A percentile compares a stretch with the other conserved stretches of the same genome.
These are phyloP conservation scores for Drosophila parvula DNA, from an alignment of 1,140 invertebrate species.

Conservation along the genomic window DNA sequence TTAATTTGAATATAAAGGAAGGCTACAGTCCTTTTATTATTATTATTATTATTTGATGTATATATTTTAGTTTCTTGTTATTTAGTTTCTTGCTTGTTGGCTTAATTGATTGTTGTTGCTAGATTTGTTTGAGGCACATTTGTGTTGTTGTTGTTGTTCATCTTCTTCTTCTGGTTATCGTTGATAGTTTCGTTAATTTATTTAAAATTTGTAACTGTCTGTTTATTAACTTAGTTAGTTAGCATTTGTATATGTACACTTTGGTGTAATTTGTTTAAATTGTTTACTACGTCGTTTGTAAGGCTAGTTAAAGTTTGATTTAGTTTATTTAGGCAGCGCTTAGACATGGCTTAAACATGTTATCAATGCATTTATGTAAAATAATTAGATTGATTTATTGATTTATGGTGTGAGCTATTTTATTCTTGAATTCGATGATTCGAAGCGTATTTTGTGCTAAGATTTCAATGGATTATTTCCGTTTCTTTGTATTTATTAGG, in stretches of 20 bases:
- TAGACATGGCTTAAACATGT: conserved; percentile 21
- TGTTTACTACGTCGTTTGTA: conserved; percentile 31
- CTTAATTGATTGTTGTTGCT: conserved; percentile 50
- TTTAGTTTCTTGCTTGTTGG: conserved; percentile 2
- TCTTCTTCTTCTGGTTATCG: neutral
- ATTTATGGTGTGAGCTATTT: neutral
- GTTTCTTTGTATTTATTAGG: neutral
- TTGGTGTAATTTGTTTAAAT: conserved; percentile 26
- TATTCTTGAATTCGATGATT: neutral
- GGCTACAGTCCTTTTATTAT: neutral
- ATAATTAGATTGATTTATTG: neutral
- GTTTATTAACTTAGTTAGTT: conserved; percentile 1
- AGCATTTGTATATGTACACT: neutral
- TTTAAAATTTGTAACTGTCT: conserved; percentile 5
- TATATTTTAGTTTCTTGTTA: conserved; percentile 27
- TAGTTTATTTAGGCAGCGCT: conserved; percentile 34
- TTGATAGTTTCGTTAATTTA: conserved; percentile 19
- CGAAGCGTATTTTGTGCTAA: conserved; percentile 35
- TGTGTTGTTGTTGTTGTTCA: conserved; percentile 22
- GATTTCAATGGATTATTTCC: conserved; percentile 20
- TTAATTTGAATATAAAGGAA: conserved; percentile 3
- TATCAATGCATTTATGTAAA: conserved; percentile 11
- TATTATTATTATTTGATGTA: neutral
- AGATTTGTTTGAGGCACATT: conserved; percentile 46
- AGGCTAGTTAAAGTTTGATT: conserved; percentile 47